These are phyloP conservation scores for Tetramorium simillimum DNA, from an alignment of 1,140 invertebrate genomes.

Conservation along the genomic window DNA sequence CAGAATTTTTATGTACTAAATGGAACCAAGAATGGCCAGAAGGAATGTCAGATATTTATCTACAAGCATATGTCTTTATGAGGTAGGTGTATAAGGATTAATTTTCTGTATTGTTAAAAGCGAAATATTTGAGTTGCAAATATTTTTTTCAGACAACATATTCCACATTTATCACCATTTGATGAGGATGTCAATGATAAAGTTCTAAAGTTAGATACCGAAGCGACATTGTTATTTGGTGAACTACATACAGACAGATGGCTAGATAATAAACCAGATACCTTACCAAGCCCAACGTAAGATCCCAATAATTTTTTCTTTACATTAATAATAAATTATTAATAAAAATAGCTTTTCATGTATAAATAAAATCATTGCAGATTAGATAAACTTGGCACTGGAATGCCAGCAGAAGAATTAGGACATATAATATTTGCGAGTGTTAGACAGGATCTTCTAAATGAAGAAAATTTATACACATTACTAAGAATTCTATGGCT, in stretches of 20 bases:
- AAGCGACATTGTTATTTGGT: slow-evolving; percentile 88
- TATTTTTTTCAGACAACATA: slow-evolving; percentile 73
- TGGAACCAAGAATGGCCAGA: slow-evolving; percentile 89
- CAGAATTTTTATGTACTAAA: slow-evolving; percentile 86
- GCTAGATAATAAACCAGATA: slow-evolving; percentile 85
- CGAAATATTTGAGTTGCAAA: not conserved
- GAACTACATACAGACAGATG: slow-evolving; percentile 88
- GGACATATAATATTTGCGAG: slow-evolving; percentile 84
- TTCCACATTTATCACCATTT: slow-evolving; percentile 85
- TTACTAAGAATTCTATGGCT: slow-evolving; percentile 86
- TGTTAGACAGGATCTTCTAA: slow-evolving; percentile 81
- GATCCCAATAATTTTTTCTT: slow-evolving; percentile 23
- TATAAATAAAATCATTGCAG: slow-evolving; percentile 44
- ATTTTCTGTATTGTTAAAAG: not conserved
- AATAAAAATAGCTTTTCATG: not conserved
- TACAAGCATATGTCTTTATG: slow-evolving; percentile 87
- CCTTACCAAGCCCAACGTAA: slow-evolving; percentile 79
- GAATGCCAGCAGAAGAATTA: slow-evolving; percentile 82
- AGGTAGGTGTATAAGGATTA: slow-evolving; percentile 70
- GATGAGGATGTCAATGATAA: slow-evolving; percentile 84
- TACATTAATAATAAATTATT: not conserved
- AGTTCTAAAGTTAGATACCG: slow-evolving; percentile 86
- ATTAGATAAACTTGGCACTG: slow-evolving; percentile 79
- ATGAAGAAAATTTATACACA: slow-evolving; percentile 81
- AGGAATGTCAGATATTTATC: slow-evolving; percentile 87